These are phyloP conservation scores for Glyphotaelius pellucidus DNA, from an alignment of 2,888 invertebrate genomes.

Conservation along the genomic window DNA sequence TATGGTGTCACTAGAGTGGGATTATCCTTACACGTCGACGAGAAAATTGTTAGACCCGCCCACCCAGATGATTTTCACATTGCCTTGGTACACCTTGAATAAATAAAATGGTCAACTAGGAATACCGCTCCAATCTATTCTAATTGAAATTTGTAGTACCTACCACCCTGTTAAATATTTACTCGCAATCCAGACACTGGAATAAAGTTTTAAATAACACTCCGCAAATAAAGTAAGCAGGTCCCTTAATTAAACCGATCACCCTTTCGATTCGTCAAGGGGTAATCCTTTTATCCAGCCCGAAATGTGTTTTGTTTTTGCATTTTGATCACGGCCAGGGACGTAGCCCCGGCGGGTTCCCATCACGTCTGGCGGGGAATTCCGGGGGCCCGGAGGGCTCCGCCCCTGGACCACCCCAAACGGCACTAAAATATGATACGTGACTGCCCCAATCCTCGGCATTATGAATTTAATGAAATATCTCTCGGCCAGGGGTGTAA, in stretches of 20 bases:
- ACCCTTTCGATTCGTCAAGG: constrained; percentile 43
- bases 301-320: constrained; percentile 39
- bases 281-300: constrained; percentile 39
- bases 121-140: neutral
- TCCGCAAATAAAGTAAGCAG: constrained; percentile 5
- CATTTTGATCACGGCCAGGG: constrained; percentile 46
- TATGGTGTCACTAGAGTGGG: neutral
- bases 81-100: neutral
- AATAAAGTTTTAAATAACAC: neutral
- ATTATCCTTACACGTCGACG: neutral
- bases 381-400: constrained; percentile 49
- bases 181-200: neutral
- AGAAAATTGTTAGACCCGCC: neutral
- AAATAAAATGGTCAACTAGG: neutral
- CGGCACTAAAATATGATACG: constrained; percentile 62
- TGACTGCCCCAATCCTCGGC: constrained; percentile 57
- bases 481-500: constrained; percentile 57
- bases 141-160: neutral
- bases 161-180: neutral
- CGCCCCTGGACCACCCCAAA: constrained; percentile 42
- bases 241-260: constrained; percentile 41
- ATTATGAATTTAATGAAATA: constrained; percentile 65
- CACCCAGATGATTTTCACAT: neutral
- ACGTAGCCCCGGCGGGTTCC: constrained; percentile 41
- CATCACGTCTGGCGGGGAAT: constrained; percentile 50